phyloP scores from a whole-genome alignment of 2,113 vertebrate species.

The Hyaena hyaena region DNA sequence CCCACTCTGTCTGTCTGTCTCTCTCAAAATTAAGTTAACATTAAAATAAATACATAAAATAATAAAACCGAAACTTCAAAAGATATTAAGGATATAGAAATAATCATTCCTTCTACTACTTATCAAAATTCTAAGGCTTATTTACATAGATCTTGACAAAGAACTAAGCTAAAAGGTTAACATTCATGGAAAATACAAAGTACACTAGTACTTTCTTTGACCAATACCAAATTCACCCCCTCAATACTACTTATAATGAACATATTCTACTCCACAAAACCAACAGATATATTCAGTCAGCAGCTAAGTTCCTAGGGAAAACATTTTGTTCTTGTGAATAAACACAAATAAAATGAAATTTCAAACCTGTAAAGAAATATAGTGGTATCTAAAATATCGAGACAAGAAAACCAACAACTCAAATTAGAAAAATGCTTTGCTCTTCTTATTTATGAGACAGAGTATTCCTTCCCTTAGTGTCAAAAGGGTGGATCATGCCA shows the following conservation, averaged over 20 bases:
- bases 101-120: background rate
- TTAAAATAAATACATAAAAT: background rate
- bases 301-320: background rate
- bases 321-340: slow-evolving; percentile 3
- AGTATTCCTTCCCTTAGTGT: background rate
- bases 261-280: background rate
- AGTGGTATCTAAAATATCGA: background rate
- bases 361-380: background rate
- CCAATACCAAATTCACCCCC: background rate
- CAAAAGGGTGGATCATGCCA: background rate
- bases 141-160: background rate
- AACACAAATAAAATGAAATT: background rate
- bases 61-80: background rate
- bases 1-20: no score
- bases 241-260: background rate
- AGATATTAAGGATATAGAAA: background rate
- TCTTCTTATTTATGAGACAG: background rate
- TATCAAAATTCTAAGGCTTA: background rate
- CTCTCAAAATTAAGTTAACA: no score
- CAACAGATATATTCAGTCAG: background rate
- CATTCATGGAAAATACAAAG: background rate
- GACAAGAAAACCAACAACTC: background rate
- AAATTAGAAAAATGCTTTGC: background rate
- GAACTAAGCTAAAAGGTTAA: background rate
- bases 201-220: background rate